A percentile compares a stretch with the other conserved stretches of the same genome.
These are phyloP conservation scores for Platyura marginata DNA, from an alignment of 1,140 invertebrate species.

Conservation along the genomic window DNA sequence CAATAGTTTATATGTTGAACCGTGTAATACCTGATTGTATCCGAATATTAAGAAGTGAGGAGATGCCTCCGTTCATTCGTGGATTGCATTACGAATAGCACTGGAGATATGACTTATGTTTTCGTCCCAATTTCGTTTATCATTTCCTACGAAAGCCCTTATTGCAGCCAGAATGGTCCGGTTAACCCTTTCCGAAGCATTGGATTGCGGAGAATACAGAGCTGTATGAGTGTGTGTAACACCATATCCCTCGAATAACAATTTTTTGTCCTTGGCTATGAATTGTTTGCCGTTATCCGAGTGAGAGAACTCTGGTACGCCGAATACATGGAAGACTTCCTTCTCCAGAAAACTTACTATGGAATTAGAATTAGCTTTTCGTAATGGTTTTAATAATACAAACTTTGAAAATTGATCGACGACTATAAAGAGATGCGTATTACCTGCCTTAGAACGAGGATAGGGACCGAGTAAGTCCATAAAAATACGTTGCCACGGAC, in stretches of 20 bases:
- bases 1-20: too few relatives aligned
- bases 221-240: too few relatives aligned
- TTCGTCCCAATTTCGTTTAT: too few relatives aligned
- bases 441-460: conserved; percentile 3
- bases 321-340: conserved; percentile 2
- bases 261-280: neutral
- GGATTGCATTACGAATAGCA: too few relatives aligned
- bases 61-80: too few relatives aligned
- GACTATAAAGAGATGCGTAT: conserved; percentile 4
- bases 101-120: too few relatives aligned
- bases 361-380: neutral
- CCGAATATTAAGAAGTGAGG: too few relatives aligned
- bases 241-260: conserved; percentile 1
- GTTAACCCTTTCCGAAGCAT: too few relatives aligned
- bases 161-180: too few relatives aligned
- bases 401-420: conserved; percentile 4
- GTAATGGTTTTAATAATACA: conserved; percentile 1
- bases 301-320: conserved; percentile 3
- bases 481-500: conserved; percentile 5
- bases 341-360: conserved; percentile 2
- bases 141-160: too few relatives aligned
- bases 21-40: too few relatives aligned
- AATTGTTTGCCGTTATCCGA: conserved; percentile 6
- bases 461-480: conserved; percentile 3
- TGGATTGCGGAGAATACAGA: too few relatives aligned